These are phyloP conservation scores for Sarotherodon lohbergeri DNA, from an alignment of 2,113 vertebrate genomes.

Conservation along the genomic window DNA sequence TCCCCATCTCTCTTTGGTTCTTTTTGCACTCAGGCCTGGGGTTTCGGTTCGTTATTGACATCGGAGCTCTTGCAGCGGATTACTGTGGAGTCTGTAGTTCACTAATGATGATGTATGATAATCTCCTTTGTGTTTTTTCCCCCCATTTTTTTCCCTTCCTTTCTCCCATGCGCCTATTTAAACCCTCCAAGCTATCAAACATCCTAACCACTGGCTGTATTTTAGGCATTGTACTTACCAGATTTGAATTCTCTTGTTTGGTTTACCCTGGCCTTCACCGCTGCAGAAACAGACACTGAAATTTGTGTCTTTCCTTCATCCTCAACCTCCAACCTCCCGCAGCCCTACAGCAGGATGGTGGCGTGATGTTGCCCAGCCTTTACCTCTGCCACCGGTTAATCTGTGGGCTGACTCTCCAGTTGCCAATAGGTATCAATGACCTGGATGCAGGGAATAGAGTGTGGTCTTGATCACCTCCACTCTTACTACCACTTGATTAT, in stretches of 20 bases:
- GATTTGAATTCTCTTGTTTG: neutral
- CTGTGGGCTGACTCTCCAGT: neutral
- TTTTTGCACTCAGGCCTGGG: neutral
- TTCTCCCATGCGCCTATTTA: neutral
- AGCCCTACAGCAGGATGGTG: neutral
- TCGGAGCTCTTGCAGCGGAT: conserved; percentile 33
- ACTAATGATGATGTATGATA: conserved; percentile 21
- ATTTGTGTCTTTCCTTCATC: neutral
- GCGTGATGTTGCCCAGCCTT: neutral
- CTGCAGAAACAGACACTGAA: neutral
- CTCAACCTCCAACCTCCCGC: neutral
- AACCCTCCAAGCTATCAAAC: neutral
- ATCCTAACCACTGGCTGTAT: neutral
- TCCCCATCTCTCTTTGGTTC: neutral
- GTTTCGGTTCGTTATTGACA: conserved; percentile 7
- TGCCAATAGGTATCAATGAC: neutral
- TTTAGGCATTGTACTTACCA: neutral
- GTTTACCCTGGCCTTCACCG: neutral
- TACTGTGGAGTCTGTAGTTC: conserved; percentile 1
- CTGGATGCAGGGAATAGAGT: neutral
- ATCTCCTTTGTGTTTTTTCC: neutral
- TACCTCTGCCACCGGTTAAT: neutral
- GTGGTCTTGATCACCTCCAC: neutral
- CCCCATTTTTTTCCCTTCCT: neutral
- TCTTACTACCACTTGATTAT: neutral